Base-by-base conservation (phyloP, 2,888 invertebrate genomes). In the Myopa testacea region DNA sequence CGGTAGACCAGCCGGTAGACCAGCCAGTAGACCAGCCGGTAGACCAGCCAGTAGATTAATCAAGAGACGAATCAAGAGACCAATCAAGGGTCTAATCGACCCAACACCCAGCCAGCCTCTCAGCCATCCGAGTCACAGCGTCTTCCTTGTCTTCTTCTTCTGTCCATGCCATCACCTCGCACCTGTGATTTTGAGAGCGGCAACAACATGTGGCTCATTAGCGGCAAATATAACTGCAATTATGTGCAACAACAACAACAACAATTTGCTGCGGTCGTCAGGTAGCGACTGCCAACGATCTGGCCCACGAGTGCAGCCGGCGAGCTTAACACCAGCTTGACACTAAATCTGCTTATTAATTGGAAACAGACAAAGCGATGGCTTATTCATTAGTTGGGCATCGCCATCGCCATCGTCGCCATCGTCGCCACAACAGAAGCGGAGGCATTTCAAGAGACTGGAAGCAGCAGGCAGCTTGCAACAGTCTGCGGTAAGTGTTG, bases 321-420 rank as follows among this genome's bases (percentile, higher is more conserved):
- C 37, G 14, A 38, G 37, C 38, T 34, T 65, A 65, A 14, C 37
- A 45, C 45, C 45, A 16, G 4, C 65, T 8, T 65, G 14, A n/a
- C n/a, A 73, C 26, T 37, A 60, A 45, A 73, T 45, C 73, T 52
- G 70, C 26, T 73, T 60, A 73, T 63, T 63, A 73, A 62, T 62
- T 62, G 73, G 45, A 40, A 62, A 63, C 16, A 62, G 62, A 63
- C 45, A 45, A 70, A 62, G 45, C 63, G 63, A 63, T 40, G 16
- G 50, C 62, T 63, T 50, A 26, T 26, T 73, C 63, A 73, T 63
- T 73, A 70, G 73, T 50, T 16, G 70, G 37, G 3, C 70, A 70
- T 70, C 70, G 34, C 50, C n/a, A 34, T 50, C 50, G 70, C 26
- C 55, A 70, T 45, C 69, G 50, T 14, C 45, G 10, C 10, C 14